These are phyloP conservation scores for Troides helena DNA, from an alignment of 2,888 invertebrate genomes.

Conservation along the genomic window DNA sequence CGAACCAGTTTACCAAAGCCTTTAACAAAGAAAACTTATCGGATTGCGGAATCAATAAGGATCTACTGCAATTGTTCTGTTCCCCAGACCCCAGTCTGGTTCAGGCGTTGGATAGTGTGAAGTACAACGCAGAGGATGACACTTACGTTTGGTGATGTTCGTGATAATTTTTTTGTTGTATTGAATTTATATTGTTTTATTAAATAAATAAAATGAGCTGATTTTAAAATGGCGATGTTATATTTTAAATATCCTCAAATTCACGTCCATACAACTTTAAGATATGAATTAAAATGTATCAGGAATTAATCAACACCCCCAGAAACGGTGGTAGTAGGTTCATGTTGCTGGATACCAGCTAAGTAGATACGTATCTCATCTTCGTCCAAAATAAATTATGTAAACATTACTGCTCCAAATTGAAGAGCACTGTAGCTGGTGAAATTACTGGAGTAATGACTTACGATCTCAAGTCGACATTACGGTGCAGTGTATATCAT, in stretches of 20 bases:
- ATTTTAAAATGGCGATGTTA: not conserved
- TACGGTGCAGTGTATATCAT: no score
- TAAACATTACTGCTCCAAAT: no score
- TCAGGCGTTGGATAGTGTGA: constrained; percentile 82
- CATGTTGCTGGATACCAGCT: no score
- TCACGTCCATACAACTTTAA: not conserved
- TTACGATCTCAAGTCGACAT: no score
- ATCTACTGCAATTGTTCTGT: constrained; percentile 84
- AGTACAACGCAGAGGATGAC: constrained; percentile 81
- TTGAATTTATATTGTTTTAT: constrained; percentile 33
- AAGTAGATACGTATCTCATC: no score
- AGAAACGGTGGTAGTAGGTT: no score
- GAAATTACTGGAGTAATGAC: no score
- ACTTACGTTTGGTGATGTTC: constrained; percentile 75
- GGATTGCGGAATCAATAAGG: constrained; percentile 88
- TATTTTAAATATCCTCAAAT: not conserved
- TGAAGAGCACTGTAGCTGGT: no score
- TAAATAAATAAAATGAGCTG: constrained; percentile 33
- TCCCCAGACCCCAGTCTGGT: constrained; percentile 76
- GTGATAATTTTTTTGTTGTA: constrained; percentile 29
- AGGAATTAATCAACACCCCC: no score
- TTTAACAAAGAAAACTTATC: constrained; percentile 93
- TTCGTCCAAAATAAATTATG: no score
- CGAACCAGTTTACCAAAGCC: constrained; percentile 79
- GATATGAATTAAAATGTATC: not conserved